Evolutionary conservation across 2,113 vertebrate species (phyloP).

Genomic region (Sinocyclocheilus anshuiensis): DNA sequence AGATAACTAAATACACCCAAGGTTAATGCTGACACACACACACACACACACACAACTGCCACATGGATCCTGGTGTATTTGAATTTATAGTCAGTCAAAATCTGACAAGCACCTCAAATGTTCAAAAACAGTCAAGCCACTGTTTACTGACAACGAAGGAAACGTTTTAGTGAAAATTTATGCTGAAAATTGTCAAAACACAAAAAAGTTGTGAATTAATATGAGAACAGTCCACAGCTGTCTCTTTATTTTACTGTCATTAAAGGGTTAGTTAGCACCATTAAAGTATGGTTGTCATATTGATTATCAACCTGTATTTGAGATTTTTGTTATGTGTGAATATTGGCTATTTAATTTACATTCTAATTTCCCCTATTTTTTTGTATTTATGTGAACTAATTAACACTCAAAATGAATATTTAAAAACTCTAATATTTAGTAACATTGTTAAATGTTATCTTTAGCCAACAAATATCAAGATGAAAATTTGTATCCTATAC

Average conservation of each 20-base stretch:
- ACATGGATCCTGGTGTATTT: neutral
- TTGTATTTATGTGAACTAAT: neutral
- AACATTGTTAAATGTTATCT: neutral
- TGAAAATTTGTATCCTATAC: neutral
- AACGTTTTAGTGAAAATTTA: neutral
- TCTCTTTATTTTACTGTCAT: too few relatives aligned
- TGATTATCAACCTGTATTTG: neutral
- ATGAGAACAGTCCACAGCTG: neutral
- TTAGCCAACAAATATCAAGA: neutral
- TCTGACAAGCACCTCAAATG: neutral
- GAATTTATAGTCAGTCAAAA: neutral
- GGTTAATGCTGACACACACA: constrained; percentile 11
- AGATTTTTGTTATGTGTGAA: neutral
- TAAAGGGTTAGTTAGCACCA: too few relatives aligned
- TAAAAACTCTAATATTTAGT: neutral
- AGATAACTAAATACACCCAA: constrained; percentile 28
- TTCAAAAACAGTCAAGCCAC: neutral
- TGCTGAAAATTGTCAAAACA: neutral
- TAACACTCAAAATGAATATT: neutral
- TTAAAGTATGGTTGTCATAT: too few relatives aligned
- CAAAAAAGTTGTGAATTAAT: neutral
- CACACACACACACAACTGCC: neutral
- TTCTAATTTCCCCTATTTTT: neutral
- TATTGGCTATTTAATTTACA: too few relatives aligned
- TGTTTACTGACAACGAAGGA: neutral